These are phyloP conservation scores for Lasaia peninsularis DNA, from an alignment of 1,140 invertebrate species.

Conservation along the genomic window DNA sequence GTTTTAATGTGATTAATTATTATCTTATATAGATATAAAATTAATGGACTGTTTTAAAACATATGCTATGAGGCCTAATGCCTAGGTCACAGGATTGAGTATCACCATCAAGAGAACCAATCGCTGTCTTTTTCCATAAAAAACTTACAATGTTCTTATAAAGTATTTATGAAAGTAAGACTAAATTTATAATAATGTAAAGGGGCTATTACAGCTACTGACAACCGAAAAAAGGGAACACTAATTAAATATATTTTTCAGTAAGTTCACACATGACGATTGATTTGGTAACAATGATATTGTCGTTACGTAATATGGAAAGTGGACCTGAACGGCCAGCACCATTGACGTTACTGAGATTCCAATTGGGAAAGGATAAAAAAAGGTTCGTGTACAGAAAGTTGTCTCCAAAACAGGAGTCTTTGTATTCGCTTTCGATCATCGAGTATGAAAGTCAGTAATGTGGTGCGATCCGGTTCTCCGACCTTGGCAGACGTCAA, in stretches of 20 bases:
- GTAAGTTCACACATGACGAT: not conserved
- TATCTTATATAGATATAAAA: too few species aligned
- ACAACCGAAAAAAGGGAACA: not conserved
- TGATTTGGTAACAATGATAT: constrained; percentile 12
- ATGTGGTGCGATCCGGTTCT: constrained; percentile 7
- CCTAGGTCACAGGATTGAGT: too few species aligned
- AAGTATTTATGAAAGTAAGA: too few species aligned
- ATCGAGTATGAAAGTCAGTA: constrained; percentile 13
- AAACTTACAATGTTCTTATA: too few species aligned
- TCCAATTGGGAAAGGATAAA: constrained; percentile 19
- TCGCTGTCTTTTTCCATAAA: too few species aligned
- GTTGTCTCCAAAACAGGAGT: constrained; percentile 16
- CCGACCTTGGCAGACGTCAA: constrained; percentile 15
- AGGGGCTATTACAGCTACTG: not conserved
- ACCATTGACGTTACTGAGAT: constrained; percentile 4
- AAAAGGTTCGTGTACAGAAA: constrained; percentile 17
- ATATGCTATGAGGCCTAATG: too few species aligned
- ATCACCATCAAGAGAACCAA: too few species aligned
- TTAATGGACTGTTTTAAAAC: too few species aligned
- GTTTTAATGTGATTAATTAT: too few species aligned
- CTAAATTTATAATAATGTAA: too few species aligned
- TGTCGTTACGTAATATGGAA: constrained; percentile 11
- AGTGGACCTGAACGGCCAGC: constrained; percentile 2
- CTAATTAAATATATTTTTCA: constrained; percentile 7
- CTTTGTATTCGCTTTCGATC: constrained; percentile 17